Conservation (phyloP, 1,140 invertebrate species). For the Brevipalpus yothersi region DNA sequence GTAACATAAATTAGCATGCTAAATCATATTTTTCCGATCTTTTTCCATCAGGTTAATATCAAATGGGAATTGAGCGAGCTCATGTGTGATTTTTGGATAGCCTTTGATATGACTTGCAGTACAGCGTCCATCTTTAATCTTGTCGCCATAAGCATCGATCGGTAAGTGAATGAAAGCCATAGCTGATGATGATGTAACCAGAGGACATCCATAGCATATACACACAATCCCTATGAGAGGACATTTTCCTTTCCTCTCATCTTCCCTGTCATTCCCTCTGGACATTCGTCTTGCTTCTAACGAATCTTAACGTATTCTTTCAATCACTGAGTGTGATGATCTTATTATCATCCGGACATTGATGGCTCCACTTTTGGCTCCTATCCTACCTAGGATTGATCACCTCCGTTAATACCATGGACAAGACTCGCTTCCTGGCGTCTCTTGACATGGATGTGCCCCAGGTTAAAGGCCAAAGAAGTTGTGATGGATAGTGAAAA, state of each 20-base stretch:
- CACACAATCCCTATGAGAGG: not conserved
- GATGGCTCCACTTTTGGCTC: too few species aligned
- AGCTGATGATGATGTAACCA: not conserved
- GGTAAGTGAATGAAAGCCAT: constrained; percentile 34
- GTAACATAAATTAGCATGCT: too few species aligned
- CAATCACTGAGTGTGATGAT: not conserved
- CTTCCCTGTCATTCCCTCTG: not conserved
- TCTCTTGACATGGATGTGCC: too few species aligned
- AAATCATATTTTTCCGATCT: not conserved
- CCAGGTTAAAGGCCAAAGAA: too few species aligned
- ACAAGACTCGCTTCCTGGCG: too few species aligned
- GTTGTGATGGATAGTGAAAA: too few species aligned
- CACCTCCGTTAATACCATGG: too few species aligned
- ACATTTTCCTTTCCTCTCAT: not conserved
- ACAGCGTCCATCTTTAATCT: constrained; percentile 96
- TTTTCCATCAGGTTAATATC: constrained; percentile 12
- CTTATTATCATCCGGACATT: too few species aligned
- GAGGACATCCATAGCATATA: not conserved
- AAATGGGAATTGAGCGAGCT: constrained; percentile 60
- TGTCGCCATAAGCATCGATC: constrained; percentile 93
- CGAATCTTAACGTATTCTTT: not conserved
- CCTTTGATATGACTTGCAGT: constrained; percentile 91
- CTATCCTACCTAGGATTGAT: too few species aligned
- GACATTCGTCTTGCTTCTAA: not conserved
- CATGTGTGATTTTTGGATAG: constrained; percentile 94